Conservation (phyloP, 2,888 invertebrate genomes). For the Acleris sparsana region DNA sequence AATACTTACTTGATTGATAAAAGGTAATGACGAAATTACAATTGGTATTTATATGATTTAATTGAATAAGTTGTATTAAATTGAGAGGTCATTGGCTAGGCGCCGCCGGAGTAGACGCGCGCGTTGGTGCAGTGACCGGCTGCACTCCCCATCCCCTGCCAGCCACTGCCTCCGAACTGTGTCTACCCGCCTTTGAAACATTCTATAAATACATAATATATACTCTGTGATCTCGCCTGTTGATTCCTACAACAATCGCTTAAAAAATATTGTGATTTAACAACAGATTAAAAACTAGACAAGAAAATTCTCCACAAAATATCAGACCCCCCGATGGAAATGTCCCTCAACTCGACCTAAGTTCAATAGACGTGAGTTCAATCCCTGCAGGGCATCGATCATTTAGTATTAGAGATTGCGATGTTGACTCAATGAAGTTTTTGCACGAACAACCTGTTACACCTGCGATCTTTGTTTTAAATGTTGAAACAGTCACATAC, state of each 20-base stretch:
- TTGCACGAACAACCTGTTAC: too few relatives aligned
- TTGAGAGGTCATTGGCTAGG: slow-evolving; percentile 52
- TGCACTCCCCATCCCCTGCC: slow-evolving; percentile 70
- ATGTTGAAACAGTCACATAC: too few relatives aligned
- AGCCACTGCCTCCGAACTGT: slow-evolving; percentile 41
- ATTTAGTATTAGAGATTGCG: too few relatives aligned
- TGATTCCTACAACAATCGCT: slow-evolving; percentile 6
- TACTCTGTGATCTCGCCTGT: slow-evolving; percentile 16
- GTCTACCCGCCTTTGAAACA: slow-evolving; percentile 44
- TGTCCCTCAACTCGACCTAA: too few relatives aligned
- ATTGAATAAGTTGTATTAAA: slow-evolving; percentile 10
- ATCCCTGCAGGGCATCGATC: too few relatives aligned
- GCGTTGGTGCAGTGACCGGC: slow-evolving; percentile 83
- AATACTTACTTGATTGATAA: neutral
- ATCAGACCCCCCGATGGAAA: too few relatives aligned
- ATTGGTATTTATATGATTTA: slow-evolving; percentile 1
- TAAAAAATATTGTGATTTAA: neutral
- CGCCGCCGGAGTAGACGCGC: slow-evolving; percentile 67
- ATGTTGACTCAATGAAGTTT: too few relatives aligned
- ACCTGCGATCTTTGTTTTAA: too few relatives aligned
- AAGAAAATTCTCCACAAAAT: too few relatives aligned
- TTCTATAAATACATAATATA: neutral
- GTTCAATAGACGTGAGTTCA: too few relatives aligned
- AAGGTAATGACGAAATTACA: neutral
- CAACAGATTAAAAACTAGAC: too few relatives aligned